phyloP scores from a whole-genome alignment of 2,113 vertebrate genomes.

The rat (Rattus norvegicus) region GRCr8 NC_086020.1:51353501-51354000 shows the following conservation, averaged over 20 bases:
- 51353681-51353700: not conserved
- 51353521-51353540: not conserved
- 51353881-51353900: not conserved
- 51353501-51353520: not conserved
- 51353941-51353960: not conserved
- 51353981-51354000: not conserved
- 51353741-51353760: not conserved
- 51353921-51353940: not conserved
- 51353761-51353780: not conserved
- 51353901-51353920: not conserved
- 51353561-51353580: not conserved
- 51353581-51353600: not conserved
- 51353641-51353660: not conserved
- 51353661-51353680: slow-evolving; percentile 4
- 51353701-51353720: not conserved
- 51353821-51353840: not conserved
- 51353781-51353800: not conserved
- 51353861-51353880: not conserved
- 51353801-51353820: not conserved
- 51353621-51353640: not conserved
- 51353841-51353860: not conserved
- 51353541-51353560: not conserved
- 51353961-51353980: not conserved
- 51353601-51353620: not conserved
- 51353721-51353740: not conserved